Conservation (phyloP, 1,140 invertebrate species). For the Paracyclopina nana region DNA sequence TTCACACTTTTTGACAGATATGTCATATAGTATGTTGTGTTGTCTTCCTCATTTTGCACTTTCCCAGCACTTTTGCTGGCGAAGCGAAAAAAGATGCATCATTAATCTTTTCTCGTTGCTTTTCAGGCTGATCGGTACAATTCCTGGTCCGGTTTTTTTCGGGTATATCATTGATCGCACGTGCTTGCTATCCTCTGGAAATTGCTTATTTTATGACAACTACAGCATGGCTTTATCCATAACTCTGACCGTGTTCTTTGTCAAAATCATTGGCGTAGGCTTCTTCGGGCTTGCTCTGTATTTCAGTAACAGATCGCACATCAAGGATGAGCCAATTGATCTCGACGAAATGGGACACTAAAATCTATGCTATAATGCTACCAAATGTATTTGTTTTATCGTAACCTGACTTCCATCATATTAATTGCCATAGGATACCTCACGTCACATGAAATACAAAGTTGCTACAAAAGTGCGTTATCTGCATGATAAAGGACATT, state of each 20-base stretch:
- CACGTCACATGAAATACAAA: neutral
- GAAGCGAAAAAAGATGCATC: neutral
- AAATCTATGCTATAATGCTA: neutral
- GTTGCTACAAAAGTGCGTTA: neutral
- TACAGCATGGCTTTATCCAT: neutral
- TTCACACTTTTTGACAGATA: too few species aligned
- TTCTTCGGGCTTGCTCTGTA: neutral
- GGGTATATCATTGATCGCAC: constrained; percentile 4
- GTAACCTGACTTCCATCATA: too few species aligned
- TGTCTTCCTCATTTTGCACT: neutral
- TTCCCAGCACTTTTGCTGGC: neutral
- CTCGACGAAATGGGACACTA: neutral
- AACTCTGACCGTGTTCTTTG: neutral
- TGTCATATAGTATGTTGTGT: too few species aligned
- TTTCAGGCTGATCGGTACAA: constrained; percentile 7
- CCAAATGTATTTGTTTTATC: too few species aligned
- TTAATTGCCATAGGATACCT: neutral
- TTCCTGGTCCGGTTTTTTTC: constrained; percentile 12
- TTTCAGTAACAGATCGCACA: constrained; percentile 7
- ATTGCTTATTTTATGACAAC: constrained; percentile 10
- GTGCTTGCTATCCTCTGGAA: neutral
- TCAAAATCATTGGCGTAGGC: neutral
- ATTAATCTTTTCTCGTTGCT: neutral
- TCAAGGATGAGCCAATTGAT: neutral
- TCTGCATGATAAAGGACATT: neutral